A percentile compares a stretch with the other conserved stretches of the same genome.
These are phyloP conservation scores for Teleiodes luculella DNA, from an alignment of 2,888 invertebrate species.

Conservation along the genomic window DNA sequence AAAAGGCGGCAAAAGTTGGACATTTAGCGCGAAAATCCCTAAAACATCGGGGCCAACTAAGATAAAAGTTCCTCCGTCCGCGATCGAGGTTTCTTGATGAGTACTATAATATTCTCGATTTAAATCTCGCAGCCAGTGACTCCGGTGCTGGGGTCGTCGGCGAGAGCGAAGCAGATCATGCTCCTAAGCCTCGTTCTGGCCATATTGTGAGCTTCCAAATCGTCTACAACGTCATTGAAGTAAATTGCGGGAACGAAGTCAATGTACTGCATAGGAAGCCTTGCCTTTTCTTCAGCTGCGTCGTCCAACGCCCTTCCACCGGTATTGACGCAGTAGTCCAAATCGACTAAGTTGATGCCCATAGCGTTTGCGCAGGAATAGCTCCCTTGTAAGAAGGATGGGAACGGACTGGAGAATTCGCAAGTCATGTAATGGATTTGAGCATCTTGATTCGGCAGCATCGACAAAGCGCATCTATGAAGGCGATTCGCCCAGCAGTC, in stretches of 20 bases:
- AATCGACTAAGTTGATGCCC: slow-evolving; percentile 45
- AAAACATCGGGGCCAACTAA: slow-evolving; percentile 36
- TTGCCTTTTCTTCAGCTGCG: slow-evolving; percentile 42
- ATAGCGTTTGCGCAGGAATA: slow-evolving; percentile 48
- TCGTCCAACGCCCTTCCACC: slow-evolving; percentile 46
- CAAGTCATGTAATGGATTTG: slow-evolving; percentile 61
- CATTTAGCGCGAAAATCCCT: slow-evolving; percentile 42
- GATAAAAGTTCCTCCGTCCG: slow-evolving; percentile 46
- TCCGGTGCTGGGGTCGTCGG: slow-evolving; percentile 45
- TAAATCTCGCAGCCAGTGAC: slow-evolving; percentile 39
- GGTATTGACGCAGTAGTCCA: slow-evolving; percentile 52
- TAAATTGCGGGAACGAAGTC: slow-evolving; percentile 57
- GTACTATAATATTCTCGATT: slow-evolving; percentile 10
- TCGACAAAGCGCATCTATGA: slow-evolving; percentile 57
- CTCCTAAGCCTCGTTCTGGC: slow-evolving; percentile 38
- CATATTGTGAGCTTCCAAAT: slow-evolving; percentile 27
- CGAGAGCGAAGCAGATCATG: slow-evolving; percentile 53
- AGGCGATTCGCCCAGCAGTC: slow-evolving; percentile 68
- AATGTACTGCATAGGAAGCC: slow-evolving; percentile 38
- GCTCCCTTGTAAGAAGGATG: slow-evolving; percentile 38
- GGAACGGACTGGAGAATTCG: slow-evolving; percentile 49
- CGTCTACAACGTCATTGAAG: slow-evolving; percentile 45
- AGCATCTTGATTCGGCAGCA: slow-evolving; percentile 48
- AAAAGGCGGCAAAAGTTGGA: slow-evolving; percentile 47
- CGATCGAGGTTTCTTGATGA: slow-evolving; percentile 26